Conservation (phyloP, 2,888 invertebrate genomes). For the Slavum lentiscoides region DNA sequence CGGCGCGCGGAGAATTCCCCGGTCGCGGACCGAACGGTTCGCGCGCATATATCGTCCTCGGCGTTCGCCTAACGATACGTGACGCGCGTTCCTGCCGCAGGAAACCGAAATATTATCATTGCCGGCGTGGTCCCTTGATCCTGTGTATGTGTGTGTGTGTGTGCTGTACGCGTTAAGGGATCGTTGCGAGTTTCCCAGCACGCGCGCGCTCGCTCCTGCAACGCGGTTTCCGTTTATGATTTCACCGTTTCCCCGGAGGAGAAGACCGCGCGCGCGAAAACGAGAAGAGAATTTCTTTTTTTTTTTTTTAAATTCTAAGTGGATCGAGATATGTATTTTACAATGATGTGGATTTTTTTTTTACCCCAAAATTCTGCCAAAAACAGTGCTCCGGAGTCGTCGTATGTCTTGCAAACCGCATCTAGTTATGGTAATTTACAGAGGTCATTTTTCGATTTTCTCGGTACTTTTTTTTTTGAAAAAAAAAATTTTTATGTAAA, state of each 20-base stretch:
- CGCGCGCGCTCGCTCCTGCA: conserved; percentile 1
- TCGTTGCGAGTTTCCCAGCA: conserved; percentile 37
- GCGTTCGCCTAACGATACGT: conserved; percentile 50
- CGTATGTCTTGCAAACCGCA: no score
- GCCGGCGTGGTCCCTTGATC: neutral
- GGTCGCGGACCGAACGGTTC: conserved; percentile 7
- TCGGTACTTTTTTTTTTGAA: no score
- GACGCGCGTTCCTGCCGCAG: conserved; percentile 30
- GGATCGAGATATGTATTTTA: no score
- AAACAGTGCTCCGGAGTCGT: no score
- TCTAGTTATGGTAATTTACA: no score
- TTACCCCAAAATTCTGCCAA: no score
- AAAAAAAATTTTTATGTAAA: no score
- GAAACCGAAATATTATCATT: conserved; percentile 43
- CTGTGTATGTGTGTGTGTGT: neutral
- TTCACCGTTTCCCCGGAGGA: conserved; percentile 1
- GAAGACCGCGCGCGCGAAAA: no score
- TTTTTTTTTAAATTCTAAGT: no score
- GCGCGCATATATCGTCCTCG: neutral
- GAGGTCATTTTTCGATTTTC: no score
- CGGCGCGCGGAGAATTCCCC: conserved; percentile 38
- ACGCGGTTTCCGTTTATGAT: conserved; percentile 34
- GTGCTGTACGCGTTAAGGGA: neutral
- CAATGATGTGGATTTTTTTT: no score
- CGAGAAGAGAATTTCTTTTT: no score